phyloP scores from a whole-genome alignment of 1,140 invertebrate genomes.

The Campodea augens region DNA sequence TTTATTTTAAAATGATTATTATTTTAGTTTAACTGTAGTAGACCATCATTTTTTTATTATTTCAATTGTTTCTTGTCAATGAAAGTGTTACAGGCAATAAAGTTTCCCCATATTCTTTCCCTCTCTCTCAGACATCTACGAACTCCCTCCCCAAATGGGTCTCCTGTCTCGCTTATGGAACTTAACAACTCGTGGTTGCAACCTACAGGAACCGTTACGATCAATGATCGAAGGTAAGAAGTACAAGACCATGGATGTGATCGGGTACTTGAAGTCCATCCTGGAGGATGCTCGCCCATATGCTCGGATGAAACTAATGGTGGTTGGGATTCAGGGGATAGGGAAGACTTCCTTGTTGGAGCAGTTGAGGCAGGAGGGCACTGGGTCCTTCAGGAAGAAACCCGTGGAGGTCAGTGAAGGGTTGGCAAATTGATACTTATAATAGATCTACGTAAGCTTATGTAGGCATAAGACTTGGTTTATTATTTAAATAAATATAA shows the following conservation, averaged over 20 bases:
- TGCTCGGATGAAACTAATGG: constrained; percentile 91
- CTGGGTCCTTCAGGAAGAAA: constrained; percentile 48
- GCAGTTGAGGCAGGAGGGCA: constrained; percentile 67
- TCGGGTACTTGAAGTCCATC: constrained; percentile 82
- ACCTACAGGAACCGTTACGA: constrained; percentile 68
- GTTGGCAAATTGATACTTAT: no score
- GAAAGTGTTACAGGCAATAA: not conserved
- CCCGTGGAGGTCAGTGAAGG: constrained; percentile 43
- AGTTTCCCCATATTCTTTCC: constrained; percentile 9
- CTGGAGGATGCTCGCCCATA: constrained; percentile 82
- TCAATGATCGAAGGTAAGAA: constrained; percentile 84
- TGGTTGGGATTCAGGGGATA: constrained; percentile 84
- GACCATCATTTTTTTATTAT: not conserved
- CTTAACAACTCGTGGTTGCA: constrained; percentile 77
- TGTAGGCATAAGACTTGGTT: no score
- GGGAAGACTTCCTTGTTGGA: constrained; percentile 87
- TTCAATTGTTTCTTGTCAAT: constrained; percentile 1
- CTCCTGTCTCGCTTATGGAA: constrained; percentile 85
- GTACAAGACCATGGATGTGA: constrained; percentile 89
- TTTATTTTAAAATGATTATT: no score
- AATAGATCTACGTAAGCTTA: no score
- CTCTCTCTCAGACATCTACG: constrained; percentile 41
- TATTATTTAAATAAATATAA: no score
- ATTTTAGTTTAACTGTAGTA: no score
- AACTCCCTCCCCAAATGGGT: constrained; percentile 87